Conservation (phyloP, 2,888 invertebrate species). For the Aricia artaxerxes region DNA sequence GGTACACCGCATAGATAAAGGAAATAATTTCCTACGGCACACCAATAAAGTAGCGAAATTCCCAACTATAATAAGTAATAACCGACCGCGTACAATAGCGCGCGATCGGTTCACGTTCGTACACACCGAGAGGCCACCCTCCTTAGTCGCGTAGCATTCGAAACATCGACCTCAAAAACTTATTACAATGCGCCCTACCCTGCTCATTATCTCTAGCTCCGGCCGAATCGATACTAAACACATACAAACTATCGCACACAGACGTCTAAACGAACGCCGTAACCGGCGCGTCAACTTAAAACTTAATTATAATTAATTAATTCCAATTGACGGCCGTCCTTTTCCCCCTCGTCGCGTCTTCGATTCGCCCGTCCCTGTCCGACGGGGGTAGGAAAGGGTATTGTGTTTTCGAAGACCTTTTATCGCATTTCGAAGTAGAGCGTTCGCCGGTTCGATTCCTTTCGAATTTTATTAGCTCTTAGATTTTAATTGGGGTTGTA, state of each 20-base stretch:
- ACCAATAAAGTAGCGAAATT: conserved; percentile 21
- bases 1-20: neutral
- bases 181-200: conserved; percentile 71
- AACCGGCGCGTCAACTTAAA: conserved; percentile 86
- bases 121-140: conserved; percentile 36
- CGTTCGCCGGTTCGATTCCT: conserved; percentile 72
- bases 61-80: conserved; percentile 33
- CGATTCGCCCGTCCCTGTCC: conserved; percentile 65
- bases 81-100: conserved; percentile 36
- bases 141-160: conserved; percentile 45
- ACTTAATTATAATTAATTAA: conserved; percentile 92
- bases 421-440: conserved; percentile 72
- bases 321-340: conserved; percentile 82
- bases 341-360: conserved; percentile 69
- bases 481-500: conserved; percentile 73
- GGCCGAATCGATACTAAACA: conserved; percentile 75
- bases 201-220: conserved; percentile 77
- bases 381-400: conserved; percentile 64
- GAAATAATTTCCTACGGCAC: neutral
- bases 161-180: conserved; percentile 68
- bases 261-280: conserved; percentile 67
- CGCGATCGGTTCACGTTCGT: conserved; percentile 27
- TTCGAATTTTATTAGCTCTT: conserved; percentile 75
- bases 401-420: conserved; percentile 80
- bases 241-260: conserved; percentile 58